A percentile compares a stretch with the other conserved stretches of the same genome.
phyloP scores from a whole-genome alignment of 2,113 vertebrate genomes.

The Psilopsiagon aymara region DNA sequence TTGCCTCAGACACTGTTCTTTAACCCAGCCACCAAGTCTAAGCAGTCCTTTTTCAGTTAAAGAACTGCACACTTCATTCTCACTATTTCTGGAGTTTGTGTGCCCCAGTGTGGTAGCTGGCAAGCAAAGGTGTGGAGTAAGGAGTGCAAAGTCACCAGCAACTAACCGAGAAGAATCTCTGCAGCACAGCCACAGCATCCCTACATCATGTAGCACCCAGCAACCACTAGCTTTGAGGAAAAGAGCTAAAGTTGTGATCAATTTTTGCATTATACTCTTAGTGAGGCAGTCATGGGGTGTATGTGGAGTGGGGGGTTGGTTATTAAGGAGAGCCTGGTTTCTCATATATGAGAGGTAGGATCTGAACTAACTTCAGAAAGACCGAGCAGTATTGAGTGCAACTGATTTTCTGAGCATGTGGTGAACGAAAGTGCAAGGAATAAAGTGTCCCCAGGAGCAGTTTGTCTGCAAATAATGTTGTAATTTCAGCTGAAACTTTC shows the following conservation, averaged over 20 bases:
- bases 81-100: background rate
- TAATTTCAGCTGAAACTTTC: background rate
- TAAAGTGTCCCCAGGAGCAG: background rate
- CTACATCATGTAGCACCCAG: background rate
- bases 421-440: background rate
- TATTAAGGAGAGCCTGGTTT: background rate
- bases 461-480: background rate
- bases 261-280: background rate
- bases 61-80: background rate
- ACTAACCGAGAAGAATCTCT: background rate
- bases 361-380: background rate
- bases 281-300: background rate
- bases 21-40: background rate
- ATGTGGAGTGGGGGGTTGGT: fast-evolving
- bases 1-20: background rate
- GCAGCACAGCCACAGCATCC: background rate
- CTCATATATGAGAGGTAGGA: background rate
- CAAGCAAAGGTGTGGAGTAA: background rate
- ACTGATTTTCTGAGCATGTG: background rate
- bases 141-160: background rate
- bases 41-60: background rate
- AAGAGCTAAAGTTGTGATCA: background rate
- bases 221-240: fast-evolving
- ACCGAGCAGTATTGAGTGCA: background rate
- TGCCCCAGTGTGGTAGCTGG: background rate